phyloP scores from a whole-genome alignment of 2,113 vertebrate genomes.

The Fulica atra region DNA sequence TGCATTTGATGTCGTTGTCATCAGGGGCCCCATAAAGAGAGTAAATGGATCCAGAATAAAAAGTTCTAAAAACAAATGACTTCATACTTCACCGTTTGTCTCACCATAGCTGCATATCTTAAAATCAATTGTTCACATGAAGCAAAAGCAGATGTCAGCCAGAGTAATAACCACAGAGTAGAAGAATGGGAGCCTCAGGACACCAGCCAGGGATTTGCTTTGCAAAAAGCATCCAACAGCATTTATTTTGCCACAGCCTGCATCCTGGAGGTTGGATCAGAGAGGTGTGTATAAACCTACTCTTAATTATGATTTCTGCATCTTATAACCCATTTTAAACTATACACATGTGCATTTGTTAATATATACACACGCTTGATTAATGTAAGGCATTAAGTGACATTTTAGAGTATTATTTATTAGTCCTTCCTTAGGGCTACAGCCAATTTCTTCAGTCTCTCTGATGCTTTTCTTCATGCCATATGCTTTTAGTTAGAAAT shows the following conservation, averaged over 20 bases:
- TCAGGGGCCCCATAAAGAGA: not conserved
- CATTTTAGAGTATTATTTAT: not conserved
- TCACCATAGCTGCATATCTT: not conserved
- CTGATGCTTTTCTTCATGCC: not conserved
- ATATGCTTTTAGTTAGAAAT: not conserved
- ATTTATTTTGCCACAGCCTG: not conserved
- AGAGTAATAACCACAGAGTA: not conserved
- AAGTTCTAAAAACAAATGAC: not conserved
- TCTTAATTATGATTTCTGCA: not conserved
- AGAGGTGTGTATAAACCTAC: not conserved
- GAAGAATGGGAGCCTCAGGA: not conserved
- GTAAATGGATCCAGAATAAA: not conserved
- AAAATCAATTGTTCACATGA: not conserved
- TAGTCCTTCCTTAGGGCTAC: not conserved
- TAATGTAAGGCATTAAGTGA: not conserved
- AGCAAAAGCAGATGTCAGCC: not conserved
- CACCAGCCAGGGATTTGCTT: not conserved
- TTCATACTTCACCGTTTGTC: not conserved
- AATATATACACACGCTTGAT: not conserved
- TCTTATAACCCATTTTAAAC: not conserved
- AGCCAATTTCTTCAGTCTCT: not conserved
- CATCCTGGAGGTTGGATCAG: not conserved
- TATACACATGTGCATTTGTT: rapidly evolving
- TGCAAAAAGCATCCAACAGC: not conserved
- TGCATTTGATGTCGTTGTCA: not conserved